phyloP scores from a whole-genome alignment of 2,113 vertebrate species.

The Myiagra hebetior region DNA sequence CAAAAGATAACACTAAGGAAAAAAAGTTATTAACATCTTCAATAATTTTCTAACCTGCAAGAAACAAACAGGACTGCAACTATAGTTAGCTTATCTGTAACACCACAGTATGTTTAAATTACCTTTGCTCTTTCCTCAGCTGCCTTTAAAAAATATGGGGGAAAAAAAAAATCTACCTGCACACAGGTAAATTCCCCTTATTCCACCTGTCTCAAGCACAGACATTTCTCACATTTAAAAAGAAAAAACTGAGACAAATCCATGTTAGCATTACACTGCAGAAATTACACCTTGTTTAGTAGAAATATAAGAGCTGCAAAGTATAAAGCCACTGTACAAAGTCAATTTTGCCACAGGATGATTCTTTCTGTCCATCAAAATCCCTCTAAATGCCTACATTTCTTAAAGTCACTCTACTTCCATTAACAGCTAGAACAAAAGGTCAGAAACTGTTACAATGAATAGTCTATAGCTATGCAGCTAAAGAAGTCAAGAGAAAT shows the following conservation, averaged over 20 bases:
- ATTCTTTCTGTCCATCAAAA: not conserved
- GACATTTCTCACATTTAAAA: not conserved
- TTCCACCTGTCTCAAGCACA: not conserved
- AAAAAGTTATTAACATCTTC: not conserved
- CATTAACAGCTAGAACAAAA: not conserved
- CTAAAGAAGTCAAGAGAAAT: not conserved
- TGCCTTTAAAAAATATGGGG: not conserved
- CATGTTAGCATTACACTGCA: not conserved
- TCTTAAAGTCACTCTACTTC: not conserved
- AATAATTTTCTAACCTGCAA: not conserved
- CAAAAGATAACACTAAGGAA: not conserved
- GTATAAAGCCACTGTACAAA: not conserved
- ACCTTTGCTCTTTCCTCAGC: not conserved
- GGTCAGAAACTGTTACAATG: not conserved
- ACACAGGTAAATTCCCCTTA: not conserved
- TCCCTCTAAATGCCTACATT: not conserved
- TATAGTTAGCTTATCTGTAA: not conserved
- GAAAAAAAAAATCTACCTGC: not conserved
- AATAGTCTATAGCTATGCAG: not conserved
- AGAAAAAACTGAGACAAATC: not conserved
- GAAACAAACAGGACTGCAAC: not conserved
- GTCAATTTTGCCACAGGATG: not conserved
- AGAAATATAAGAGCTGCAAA: not conserved
- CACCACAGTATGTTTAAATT: not conserved
- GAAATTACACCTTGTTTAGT: not conserved